These are phyloP conservation scores for Halictus rubicundus DNA, from an alignment of 1,140 invertebrate species.

Conservation along the genomic window DNA sequence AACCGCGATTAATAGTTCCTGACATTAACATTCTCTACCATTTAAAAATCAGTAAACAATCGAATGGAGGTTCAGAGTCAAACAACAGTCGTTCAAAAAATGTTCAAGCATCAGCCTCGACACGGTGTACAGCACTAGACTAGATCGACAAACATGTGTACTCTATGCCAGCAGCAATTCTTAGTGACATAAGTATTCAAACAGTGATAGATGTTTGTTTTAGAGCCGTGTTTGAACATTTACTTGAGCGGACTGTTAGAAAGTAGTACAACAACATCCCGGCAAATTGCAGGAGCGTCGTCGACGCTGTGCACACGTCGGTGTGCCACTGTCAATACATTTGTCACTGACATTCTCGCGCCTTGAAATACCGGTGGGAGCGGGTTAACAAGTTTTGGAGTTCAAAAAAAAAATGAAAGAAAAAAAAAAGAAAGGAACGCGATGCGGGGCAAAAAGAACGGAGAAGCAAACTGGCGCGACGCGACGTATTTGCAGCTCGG, in stretches of 20 bases:
- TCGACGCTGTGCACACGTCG: neutral
- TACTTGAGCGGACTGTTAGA: neutral
- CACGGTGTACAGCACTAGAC: no score
- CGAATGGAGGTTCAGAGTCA: no score
- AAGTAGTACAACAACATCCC: neutral
- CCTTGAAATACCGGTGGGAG: neutral
- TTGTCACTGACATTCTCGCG: constrained; percentile 51
- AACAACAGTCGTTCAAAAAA: no score
- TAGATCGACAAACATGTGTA: neutral
- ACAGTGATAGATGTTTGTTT: neutral
- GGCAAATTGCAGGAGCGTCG: neutral
- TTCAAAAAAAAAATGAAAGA: no score
- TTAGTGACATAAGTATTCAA: neutral
- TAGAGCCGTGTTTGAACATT: neutral
- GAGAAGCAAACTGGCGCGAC: neutral
- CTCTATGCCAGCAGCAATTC: neutral
- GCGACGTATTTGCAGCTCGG: constrained; percentile 6
- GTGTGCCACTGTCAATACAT: constrained; percentile 53
- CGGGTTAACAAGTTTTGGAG: neutral
- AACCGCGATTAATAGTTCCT: no score
- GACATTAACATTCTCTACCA: no score
- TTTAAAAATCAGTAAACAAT: no score
- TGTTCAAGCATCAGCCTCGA: no score
- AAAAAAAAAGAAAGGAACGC: no score
- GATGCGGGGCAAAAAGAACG: neutral